Evolutionary conservation across 2,888 invertebrate genomes (phyloP), one percentile per base, ranked within the genome.

Genomic region (Amiota communis): DNA sequence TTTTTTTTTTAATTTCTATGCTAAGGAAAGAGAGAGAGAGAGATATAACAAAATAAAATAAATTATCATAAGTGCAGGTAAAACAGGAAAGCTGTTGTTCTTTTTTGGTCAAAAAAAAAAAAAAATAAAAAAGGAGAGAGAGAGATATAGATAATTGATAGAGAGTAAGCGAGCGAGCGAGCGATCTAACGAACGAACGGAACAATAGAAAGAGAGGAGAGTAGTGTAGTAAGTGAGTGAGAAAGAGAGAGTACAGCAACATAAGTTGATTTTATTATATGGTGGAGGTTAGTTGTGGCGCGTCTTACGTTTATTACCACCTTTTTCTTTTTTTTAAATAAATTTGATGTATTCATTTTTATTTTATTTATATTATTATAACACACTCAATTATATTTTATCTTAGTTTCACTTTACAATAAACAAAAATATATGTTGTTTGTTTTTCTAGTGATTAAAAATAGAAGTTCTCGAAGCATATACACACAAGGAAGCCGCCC

Each of bases 381-480:
- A 59, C 59, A 59, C 59, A 59, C 9, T 15, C 53, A 53, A 12
- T 53, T 53, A n/a, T 53, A 9, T 20, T 59, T 15, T 20, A 17
- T 59, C 20, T 59, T n/a, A 15, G 17, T 59, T 59, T 51, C 53
- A n/a, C n/a, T 68, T 68, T 10, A 20, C 36, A 57, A 57, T 59
- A 70, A 47, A 69, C 65, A 57, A 63, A 77, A 75, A 75, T 76
- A 72, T 82, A 78, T 82, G 79, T 80, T 82, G 36, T 36, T n/a
- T 36, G 36, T 36, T 36, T 36, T 36, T 36, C 36, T 36, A 36
- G 36, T 36, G 36, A 36, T 6, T 36, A 36, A 36, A 80, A 88
- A 88, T 87, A 87, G 87, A 87, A 77, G 80, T 87, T 87, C 87
- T 87, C 87, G 87, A 86, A 87, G 87, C 87, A 88, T 87, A 88